These are phyloP conservation scores for Rotaria magnacalcarata DNA, from an alignment of 2,888 invertebrate genomes.

Conservation along the genomic window DNA sequence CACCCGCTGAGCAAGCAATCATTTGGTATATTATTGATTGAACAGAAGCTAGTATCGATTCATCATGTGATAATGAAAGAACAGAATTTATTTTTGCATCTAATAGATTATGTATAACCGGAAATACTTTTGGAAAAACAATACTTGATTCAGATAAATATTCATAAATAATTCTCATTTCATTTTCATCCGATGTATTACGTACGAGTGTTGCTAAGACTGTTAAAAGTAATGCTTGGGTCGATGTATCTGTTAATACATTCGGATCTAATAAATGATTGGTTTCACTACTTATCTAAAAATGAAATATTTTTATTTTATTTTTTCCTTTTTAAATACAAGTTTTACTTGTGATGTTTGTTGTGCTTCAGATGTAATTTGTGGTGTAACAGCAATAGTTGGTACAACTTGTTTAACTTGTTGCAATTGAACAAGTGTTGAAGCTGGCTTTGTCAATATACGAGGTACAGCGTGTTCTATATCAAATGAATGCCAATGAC, in stretches of 20 bases:
- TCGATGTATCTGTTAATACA: constrained; percentile 82
- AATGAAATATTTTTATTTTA: too few relatives aligned
- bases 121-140: constrained; percentile 92
- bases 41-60: constrained; percentile 85
- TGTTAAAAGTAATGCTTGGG: constrained; percentile 86
- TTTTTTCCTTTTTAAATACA: too few relatives aligned
- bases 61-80: constrained; percentile 84
- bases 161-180: constrained; percentile 87
- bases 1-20: constrained; percentile 83
- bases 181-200: constrained; percentile 89
- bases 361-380: neutral
- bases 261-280: constrained; percentile 89
- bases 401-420: constrained; percentile 1
- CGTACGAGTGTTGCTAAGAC: constrained; percentile 86
- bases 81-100: constrained; percentile 94
- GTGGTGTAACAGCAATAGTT: neutral
- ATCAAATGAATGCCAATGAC: constrained; percentile 25
- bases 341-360: too few relatives aligned
- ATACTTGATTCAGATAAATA: constrained; percentile 94
- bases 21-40: constrained; percentile 94
- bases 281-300: constrained; percentile 65
- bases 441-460: neutral
- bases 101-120: constrained; percentile 73
- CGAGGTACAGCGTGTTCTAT: constrained; percentile 19
- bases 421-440: neutral